phyloP scores from a whole-genome alignment of 2,888 invertebrate species.

The Liopterus haemorrhoidalis region DNA sequence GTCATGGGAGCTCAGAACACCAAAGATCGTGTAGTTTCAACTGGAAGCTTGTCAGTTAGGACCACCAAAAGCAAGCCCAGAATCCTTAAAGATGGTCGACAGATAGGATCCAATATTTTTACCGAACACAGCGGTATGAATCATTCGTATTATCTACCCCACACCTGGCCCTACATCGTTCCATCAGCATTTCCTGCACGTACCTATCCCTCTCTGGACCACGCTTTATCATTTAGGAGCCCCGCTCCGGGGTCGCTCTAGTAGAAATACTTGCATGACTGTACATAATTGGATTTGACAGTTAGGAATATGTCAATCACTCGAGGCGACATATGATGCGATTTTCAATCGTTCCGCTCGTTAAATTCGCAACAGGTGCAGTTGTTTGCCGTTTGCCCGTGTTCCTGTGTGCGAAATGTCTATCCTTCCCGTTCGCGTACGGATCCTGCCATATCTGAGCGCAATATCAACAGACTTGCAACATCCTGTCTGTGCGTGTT shows the following conservation, averaged over 20 bases:
- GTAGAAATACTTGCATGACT: constrained; percentile 6
- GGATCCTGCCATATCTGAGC: constrained; percentile 7
- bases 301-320: constrained; percentile 6
- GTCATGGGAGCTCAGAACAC: constrained; percentile 89
- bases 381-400: constrained; percentile 9
- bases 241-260: no score
- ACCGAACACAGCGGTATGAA: constrained; percentile 88
- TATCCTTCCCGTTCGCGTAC: constrained; percentile 15
- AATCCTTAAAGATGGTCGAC: constrained; percentile 74
- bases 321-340: constrained; percentile 8
- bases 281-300: constrained; percentile 15
- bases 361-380: not conserved
- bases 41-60: constrained; percentile 65
- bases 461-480: constrained; percentile 14
- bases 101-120: constrained; percentile 85
- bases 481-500: constrained; percentile 10
- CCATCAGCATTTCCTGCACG: no score
- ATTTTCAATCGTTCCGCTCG: not conserved
- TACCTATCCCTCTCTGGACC: no score
- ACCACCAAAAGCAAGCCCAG: constrained; percentile 70
- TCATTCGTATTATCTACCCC: constrained; percentile 33
- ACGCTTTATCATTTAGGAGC: no score
- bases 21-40: constrained; percentile 76
- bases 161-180: not conserved
- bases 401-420: constrained; percentile 14